Percentiles rank a stretch among this genome's conserved stretches.
These are phyloP conservation scores for Atta cephalotes DNA, from an alignment of 1,140 invertebrate genomes.

Conservation along the genomic window DNA sequence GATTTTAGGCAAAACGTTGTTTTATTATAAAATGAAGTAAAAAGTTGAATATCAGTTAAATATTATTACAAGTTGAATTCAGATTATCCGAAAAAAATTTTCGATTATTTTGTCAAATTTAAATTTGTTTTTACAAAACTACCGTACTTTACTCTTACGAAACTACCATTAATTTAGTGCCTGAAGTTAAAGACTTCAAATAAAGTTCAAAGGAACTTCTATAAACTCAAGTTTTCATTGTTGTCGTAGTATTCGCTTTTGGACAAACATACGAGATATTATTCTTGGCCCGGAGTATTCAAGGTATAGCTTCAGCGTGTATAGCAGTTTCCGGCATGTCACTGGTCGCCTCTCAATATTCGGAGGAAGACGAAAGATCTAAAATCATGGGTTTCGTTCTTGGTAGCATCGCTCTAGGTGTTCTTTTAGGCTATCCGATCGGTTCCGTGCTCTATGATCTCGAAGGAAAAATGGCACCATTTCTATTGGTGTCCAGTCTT, in stretches of 20 bases:
- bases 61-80: not conserved
- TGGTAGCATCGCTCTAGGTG: constrained; percentile 93
- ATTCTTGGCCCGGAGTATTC: constrained; percentile 93
- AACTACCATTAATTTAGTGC: not conserved
- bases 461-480: constrained; percentile 91
- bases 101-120: not conserved
- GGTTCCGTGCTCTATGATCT: constrained; percentile 92
- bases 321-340: constrained; percentile 92
- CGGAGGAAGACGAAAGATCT: constrained; percentile 88
- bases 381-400: constrained; percentile 92
- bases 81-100: not conserved
- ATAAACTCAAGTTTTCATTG: constrained; percentile 6
- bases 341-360: constrained; percentile 87
- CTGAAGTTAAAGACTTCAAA: not conserved
- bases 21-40: not conserved
- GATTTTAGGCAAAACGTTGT: not conserved
- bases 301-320: constrained; percentile 95
- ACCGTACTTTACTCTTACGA: not conserved
- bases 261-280: constrained; percentile 91
- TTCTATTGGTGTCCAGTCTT: constrained; percentile 89
- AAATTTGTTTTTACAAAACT: not conserved
- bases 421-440: constrained; percentile 92
- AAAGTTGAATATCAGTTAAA: not conserved
- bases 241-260: constrained; percentile 92
- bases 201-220: not conserved